phyloP scores from a whole-genome alignment of 1,140 invertebrate genomes.

The Tigriopus japonicus region DNA sequence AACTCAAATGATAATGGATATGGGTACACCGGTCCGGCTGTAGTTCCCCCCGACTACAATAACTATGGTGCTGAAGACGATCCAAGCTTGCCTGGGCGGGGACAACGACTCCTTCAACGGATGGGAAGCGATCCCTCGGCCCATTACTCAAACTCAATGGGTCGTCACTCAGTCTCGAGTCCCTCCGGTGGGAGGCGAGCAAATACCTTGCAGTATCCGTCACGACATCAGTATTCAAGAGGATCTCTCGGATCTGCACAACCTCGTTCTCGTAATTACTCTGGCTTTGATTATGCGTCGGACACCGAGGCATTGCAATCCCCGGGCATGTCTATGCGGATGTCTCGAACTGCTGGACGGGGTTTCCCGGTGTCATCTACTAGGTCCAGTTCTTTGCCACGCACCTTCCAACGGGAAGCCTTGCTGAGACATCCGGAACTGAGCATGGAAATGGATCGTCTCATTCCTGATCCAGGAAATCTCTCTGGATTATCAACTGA shows the following conservation, averaged over 20 bases:
- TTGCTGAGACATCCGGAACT: constrained; percentile 7
- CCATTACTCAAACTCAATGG: neutral
- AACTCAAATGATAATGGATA: no score
- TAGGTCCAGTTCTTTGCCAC: constrained; percentile 43
- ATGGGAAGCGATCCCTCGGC: neutral
- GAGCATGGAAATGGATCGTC: constrained; percentile 10
- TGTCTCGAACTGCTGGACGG: neutral
- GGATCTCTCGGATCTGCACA: neutral
- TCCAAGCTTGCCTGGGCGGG: constrained; percentile 44
- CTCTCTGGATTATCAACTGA: no score
- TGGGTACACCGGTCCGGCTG: neutral
- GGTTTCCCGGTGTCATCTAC: constrained; percentile 4
- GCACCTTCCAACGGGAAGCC: neutral
- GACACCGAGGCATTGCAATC: constrained; percentile 61
- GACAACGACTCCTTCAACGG: constrained; percentile 46
- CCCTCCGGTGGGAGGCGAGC: no score
- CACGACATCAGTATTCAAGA: neutral
- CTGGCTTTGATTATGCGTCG: constrained; percentile 58
- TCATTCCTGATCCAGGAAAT: neutral
- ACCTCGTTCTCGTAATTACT: neutral
- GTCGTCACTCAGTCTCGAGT: no score
- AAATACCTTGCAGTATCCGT: neutral
- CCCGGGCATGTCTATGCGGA: constrained; percentile 21
- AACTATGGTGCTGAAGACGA: constrained; percentile 34
- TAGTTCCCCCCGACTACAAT: constrained; percentile 23